phyloP scores from a whole-genome alignment of 1,140 invertebrate species.

The Sinella curviseta region DNA sequence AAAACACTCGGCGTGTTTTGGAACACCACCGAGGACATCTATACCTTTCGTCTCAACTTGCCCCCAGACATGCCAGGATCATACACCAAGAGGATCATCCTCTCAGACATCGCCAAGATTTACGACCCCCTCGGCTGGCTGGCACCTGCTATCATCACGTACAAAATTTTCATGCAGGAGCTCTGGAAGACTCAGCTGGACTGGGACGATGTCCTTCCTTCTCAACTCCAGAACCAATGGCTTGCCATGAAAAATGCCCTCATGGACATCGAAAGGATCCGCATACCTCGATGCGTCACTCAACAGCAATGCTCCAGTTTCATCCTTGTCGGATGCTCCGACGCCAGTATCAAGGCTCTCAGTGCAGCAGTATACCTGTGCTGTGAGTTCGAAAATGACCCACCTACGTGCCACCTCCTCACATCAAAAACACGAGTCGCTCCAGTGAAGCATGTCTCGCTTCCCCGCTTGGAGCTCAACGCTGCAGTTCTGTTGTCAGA shows the following conservation, averaged over 20 bases:
- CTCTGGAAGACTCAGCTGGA: conserved; percentile 37
- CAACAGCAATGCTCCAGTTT: conserved; percentile 16
- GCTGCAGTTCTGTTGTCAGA: conserved; percentile 50
- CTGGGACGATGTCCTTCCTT: conserved; percentile 43
- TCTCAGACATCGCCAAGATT: conserved; percentile 41
- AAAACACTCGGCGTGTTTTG: conserved; percentile 52
- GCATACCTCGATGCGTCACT: conserved; percentile 20
- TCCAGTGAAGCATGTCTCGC: conserved; percentile 43
- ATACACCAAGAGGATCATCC: conserved; percentile 36
- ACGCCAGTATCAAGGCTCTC: neutral
- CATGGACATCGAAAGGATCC: neutral
- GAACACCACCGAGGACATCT: conserved; percentile 49
- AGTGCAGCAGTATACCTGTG: neutral
- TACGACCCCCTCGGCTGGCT: conserved; percentile 46
- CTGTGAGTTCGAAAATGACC: neutral
- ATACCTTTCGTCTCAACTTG: conserved; percentile 17
- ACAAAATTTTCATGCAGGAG: conserved; percentile 47
- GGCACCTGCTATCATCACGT: conserved; percentile 32
- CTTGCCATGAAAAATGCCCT: conserved; percentile 1
- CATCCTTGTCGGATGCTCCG: neutral
- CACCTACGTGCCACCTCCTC: neutral
- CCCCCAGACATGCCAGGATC: neutral
- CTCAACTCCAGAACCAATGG: conserved; percentile 45
- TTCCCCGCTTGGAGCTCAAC: conserved; percentile 51
- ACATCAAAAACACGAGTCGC: conserved; percentile 50